Base-by-base conservation (phyloP, 2,888 invertebrate genomes). In the Cerastis rubricosa region DNA sequence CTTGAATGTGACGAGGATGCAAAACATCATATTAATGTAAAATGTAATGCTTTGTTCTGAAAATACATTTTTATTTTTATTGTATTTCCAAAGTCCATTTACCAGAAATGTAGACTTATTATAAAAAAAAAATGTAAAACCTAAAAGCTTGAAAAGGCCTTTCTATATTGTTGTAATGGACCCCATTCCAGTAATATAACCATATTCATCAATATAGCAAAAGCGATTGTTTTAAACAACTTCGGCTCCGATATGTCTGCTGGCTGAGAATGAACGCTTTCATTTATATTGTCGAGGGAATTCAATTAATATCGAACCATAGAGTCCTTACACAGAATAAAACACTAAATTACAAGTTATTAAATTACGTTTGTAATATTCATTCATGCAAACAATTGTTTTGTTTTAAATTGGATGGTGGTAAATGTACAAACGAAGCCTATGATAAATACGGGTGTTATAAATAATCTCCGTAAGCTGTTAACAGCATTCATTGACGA, bases 211-310 rank as follows among this genome's bases (percentile, higher is more conserved):
- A 88, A 66, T 78, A 87, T 71, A 73, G 71, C 73, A 74, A 64
- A 84, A 86, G 78, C 86, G 85, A 88, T 88, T 89, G 85, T 86
- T 89, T 83, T 74, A 80, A 87, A 88, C 70, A 76, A 82, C 78
- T 76, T 65, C 45, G 54, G 69, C 63, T 57, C 65, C 71, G 73
- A 81, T 77, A 84, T 83, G 84, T 82, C 74, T 80, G 75, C 75
- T 77, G 74, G 59, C 70, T 83, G 80, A 81, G 80, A 89, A 81
- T 85, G 72, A 88, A 86, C 66, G 80, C 70, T 81, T 80, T 81
- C 84, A 83, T 90, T 89, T 86, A 85, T 85, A 81, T 75, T 71
- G 74, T 74, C 74, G 76, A 80, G 17, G 81, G 74, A 71, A 83
- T 81, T 77, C 66, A 85, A 87, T 89, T 86, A 84, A 86, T 86